phyloP scores from a whole-genome alignment of 2,113 vertebrate species.

The Rhabdornis inornatus region DNA sequence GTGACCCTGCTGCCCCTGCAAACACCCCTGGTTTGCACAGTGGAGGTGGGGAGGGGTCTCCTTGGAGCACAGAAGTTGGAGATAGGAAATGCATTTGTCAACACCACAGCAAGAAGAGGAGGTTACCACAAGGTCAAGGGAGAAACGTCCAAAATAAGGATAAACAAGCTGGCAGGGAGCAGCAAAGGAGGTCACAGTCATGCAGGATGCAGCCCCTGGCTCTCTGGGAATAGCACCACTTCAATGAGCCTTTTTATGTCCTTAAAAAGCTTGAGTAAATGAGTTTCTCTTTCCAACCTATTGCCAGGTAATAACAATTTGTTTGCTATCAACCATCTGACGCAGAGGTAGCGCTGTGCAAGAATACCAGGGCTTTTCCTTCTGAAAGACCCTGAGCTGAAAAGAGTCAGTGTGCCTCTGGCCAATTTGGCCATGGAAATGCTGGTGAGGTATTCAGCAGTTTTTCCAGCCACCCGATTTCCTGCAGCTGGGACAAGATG shows the following conservation, averaged over 20 bases:
- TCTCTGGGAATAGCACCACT: not conserved
- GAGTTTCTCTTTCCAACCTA: not conserved
- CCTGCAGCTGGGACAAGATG: not conserved
- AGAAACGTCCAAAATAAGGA: not conserved
- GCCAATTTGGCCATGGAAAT: not conserved
- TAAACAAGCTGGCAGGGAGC: not conserved
- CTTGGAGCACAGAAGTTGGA: not conserved
- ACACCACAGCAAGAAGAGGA: not conserved
- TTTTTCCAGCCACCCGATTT: not conserved
- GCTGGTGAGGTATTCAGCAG: not conserved
- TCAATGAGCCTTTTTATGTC: not conserved
- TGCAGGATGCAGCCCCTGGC: not conserved
- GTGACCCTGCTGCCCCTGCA: not conserved
- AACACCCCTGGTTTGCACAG: fast-evolving
- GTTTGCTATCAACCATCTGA: slow-evolving; percentile 11
- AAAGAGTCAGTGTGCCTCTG: not conserved
- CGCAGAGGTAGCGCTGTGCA: fast-evolving
- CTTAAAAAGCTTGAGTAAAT: not conserved
- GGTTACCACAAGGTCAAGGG: not conserved
- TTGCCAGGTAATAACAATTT: slow-evolving; percentile 13
- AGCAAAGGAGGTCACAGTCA: not conserved
- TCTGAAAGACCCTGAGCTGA: not conserved
- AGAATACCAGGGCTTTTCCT: not conserved
- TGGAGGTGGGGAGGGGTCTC: not conserved
- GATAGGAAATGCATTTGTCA: not conserved